Percentiles rank a stretch among this genome's conserved stretches.
Evolutionary conservation across 2,797 vertebrate species (phyloP).

Genomic region (Microctenopoma stevenorrisi): DNA sequence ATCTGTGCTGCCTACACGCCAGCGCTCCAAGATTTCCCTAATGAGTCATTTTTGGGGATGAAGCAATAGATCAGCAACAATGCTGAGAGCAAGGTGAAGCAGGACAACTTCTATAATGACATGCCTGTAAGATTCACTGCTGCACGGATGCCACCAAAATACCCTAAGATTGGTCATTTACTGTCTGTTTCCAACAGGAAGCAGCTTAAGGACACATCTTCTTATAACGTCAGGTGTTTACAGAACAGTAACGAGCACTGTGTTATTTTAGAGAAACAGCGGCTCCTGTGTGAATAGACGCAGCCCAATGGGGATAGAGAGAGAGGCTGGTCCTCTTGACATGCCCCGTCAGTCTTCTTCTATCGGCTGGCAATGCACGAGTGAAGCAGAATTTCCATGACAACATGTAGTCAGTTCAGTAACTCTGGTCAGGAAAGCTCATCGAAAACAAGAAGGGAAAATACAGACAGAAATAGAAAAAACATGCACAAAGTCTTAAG

Average conservation of each 20-base stretch:
- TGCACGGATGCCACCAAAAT: not conserved
- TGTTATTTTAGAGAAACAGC: conserved; percentile 24
- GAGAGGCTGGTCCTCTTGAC: conserved; percentile 14
- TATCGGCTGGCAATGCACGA: conserved; percentile 7
- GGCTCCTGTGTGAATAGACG: conserved; percentile 9
- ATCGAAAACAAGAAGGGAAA: conserved; percentile 1
- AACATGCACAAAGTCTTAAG: conserved; percentile 41
- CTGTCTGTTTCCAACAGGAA: too few relatives aligned
- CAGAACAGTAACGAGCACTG: conserved; percentile 32
- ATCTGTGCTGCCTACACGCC: conserved; percentile 19
- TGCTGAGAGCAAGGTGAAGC: conserved; percentile 4
- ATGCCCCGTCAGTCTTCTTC: conserved; percentile 23
- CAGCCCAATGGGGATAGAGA: not conserved
- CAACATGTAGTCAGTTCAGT: conserved; percentile 24
- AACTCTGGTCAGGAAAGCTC: conserved; percentile 13
- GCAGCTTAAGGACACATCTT: too few relatives aligned
- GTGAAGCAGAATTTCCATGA: conserved; percentile 46
- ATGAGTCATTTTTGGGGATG: conserved; percentile 29
- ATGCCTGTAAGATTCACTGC: not conserved
- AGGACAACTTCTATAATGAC: not conserved
- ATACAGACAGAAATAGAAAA: conserved; percentile 11
- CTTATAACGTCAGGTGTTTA: conserved; percentile 1
- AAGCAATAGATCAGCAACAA: conserved; percentile 32
- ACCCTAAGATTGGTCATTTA: too few relatives aligned
- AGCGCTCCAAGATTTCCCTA: conserved; percentile 26